These are phyloP conservation scores for Macaria liturata DNA, from an alignment of 2,888 invertebrate species.

Conservation along the genomic window DNA sequence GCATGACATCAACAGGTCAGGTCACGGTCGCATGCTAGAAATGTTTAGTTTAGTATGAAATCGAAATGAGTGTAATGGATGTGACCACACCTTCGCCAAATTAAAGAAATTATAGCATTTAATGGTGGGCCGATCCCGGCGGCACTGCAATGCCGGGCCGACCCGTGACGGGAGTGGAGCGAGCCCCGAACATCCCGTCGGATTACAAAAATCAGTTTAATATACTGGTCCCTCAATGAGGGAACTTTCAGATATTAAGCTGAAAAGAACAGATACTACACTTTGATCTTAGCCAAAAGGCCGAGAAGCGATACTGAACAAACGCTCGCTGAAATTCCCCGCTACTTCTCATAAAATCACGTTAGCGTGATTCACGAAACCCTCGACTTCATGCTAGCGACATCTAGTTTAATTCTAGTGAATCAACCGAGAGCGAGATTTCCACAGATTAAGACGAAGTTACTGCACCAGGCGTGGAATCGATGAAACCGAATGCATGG, in stretches of 20 bases:
- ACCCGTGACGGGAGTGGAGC: conserved; percentile 43
- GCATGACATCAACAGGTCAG: no score
- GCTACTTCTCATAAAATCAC: conserved; percentile 8
- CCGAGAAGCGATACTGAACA: conserved; percentile 36
- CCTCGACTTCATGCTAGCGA: conserved; percentile 10
- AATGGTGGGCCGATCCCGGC: conserved; percentile 40
- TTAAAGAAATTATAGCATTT: no score
- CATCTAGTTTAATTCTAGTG: conserved; percentile 19
- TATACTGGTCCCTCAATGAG: conserved; percentile 43
- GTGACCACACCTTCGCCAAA: no score
- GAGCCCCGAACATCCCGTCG: conserved; percentile 44
- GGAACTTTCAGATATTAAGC: conserved; percentile 43
- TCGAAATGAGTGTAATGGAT: no score
- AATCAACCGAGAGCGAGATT: neutral
- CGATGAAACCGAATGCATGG: neutral
- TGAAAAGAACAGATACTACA: conserved; percentile 44
- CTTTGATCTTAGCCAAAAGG: conserved; percentile 43
- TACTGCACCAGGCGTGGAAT: conserved; percentile 3
- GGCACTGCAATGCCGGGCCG: conserved; percentile 44
- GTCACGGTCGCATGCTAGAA: no score
- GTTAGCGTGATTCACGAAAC: conserved; percentile 18
- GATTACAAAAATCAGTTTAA: conserved; percentile 42
- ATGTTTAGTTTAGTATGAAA: no score
- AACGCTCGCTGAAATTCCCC: neutral
- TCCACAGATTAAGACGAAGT: conserved; percentile 1